A percentile compares a stretch with the other conserved stretches of the same genome.
phyloP scores from a whole-genome alignment of 2,888 invertebrate species.

The Eupelmus urozonus region DNA sequence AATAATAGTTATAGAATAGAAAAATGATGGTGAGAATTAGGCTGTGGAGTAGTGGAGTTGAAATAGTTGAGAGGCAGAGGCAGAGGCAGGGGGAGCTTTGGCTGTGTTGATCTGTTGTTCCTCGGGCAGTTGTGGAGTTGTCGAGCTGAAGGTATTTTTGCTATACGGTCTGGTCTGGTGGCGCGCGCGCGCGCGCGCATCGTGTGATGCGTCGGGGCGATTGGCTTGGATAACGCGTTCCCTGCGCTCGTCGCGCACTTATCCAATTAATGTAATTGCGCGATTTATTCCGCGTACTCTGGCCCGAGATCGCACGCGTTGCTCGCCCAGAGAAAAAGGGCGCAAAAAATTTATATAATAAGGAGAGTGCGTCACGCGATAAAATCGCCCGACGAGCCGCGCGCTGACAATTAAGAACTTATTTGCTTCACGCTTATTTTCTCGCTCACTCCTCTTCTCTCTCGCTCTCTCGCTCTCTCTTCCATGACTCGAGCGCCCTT shows the following conservation, averaged over 20 bases:
- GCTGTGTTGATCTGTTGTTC: too few relatives aligned
- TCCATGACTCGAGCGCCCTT: not conserved
- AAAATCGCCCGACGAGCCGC: conserved; percentile 64
- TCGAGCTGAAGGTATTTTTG: too few relatives aligned
- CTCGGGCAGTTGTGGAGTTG: too few relatives aligned
- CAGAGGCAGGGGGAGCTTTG: too few relatives aligned
- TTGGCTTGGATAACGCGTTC: conserved; percentile 52
- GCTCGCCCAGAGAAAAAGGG: conserved; percentile 47
- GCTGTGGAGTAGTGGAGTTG: too few relatives aligned
- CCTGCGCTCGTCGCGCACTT: conserved; percentile 65
- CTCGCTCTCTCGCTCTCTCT: not conserved
- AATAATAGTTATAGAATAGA: too few relatives aligned
- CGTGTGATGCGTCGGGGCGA: too few relatives aligned
- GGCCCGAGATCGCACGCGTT: conserved; percentile 61
- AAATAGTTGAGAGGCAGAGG: too few relatives aligned
- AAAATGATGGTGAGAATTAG: too few relatives aligned
- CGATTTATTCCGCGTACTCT: conserved; percentile 69
- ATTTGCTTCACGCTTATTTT: conserved; percentile 63
- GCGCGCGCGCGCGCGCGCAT: too few relatives aligned
- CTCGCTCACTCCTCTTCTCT: conserved; percentile 13
- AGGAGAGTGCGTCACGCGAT: conserved; percentile 68
- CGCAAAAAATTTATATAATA: conserved; percentile 61
- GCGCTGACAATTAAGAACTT: conserved; percentile 72
- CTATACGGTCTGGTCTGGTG: too few relatives aligned
- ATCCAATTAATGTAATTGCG: conserved; percentile 76